Conservation (phyloP, 2,888 invertebrate species). For the Aspidapion aeneum region DNA sequence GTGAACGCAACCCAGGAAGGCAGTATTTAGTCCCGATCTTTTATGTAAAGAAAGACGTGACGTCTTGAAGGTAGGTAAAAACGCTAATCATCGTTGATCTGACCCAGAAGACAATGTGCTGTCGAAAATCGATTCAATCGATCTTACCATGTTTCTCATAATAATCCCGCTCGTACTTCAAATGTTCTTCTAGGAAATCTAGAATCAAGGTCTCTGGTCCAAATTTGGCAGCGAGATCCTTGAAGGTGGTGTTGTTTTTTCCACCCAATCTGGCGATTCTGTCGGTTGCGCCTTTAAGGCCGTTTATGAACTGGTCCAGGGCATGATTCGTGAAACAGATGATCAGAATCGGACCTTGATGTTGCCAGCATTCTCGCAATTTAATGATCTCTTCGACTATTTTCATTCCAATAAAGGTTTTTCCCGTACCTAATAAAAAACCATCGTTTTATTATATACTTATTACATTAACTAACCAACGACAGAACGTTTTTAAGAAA, state of each 20-base stretch:
- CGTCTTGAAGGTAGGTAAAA: too few relatives aligned
- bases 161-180: not conserved
- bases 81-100: too few relatives aligned
- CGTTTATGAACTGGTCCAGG: slow-evolving; percentile 63
- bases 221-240: not conserved
- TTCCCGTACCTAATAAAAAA: too few relatives aligned
- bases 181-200: not conserved
- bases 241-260: slow-evolving; percentile 3
- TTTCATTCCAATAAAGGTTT: slow-evolving; percentile 64
- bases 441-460: too few relatives aligned
- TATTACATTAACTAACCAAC: too few relatives aligned
- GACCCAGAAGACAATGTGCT: too few relatives aligned
- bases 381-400: slow-evolving; percentile 64
- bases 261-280: slow-evolving; percentile 63
- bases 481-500: too few relatives aligned
- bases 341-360: slow-evolving; percentile 56
- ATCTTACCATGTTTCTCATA: not conserved
- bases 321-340: slow-evolving; percentile 79
- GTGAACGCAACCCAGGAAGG: too few relatives aligned
- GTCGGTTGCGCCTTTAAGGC: slow-evolving; percentile 55
- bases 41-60: too few relatives aligned
- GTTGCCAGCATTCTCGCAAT: slow-evolving; percentile 44
- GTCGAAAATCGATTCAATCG: too few relatives aligned
- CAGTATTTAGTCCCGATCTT: too few relatives aligned
- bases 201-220: not conserved